Conservation (phyloP, 1,140 invertebrate genomes). For the Dreissena polymorpha region DNA sequence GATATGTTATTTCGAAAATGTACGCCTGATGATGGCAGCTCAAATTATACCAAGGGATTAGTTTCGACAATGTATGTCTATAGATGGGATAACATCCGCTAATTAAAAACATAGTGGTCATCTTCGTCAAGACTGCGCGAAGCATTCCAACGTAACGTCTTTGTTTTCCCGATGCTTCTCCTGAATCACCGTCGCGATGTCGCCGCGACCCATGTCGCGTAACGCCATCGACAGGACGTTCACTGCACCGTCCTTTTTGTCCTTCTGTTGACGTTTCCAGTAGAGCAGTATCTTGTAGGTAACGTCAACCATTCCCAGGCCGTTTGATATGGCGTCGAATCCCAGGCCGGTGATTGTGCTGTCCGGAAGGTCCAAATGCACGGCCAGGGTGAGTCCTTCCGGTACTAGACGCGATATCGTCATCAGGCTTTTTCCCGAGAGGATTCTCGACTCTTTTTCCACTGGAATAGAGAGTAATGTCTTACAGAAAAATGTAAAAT, state of each 20-base stretch:
- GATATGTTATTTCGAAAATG: too few species aligned
- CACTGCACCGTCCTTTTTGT: constrained; percentile 71
- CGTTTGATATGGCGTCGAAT: constrained; percentile 78
- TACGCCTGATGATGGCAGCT: too few species aligned
- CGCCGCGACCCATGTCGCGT: constrained; percentile 70
- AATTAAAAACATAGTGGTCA: too few species aligned
- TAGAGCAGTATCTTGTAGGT: constrained; percentile 78
- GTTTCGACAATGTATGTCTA: too few species aligned
- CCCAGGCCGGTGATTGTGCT: constrained; percentile 78
- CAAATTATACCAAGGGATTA: too few species aligned
- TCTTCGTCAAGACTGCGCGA: constrained; percentile 22
- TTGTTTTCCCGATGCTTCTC: constrained; percentile 70
- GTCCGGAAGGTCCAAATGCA: constrained; percentile 77
- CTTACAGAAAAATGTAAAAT: too few species aligned
- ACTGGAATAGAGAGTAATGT: constrained; percentile 68
- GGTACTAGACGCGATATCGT: constrained; percentile 71
- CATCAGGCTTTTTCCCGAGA: constrained; percentile 75
- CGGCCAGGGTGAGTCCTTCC: constrained; percentile 77
- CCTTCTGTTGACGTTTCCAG: constrained; percentile 76
- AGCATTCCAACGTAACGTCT: constrained; percentile 72
- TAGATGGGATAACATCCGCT: too few species aligned
- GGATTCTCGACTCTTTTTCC: constrained; percentile 72
- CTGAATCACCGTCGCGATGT: constrained; percentile 68
- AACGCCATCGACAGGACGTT: constrained; percentile 68
- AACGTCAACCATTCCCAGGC: constrained; percentile 74